Conservation (phyloP, 1,140 invertebrate species). For the Platorchestia sp. region DNA sequence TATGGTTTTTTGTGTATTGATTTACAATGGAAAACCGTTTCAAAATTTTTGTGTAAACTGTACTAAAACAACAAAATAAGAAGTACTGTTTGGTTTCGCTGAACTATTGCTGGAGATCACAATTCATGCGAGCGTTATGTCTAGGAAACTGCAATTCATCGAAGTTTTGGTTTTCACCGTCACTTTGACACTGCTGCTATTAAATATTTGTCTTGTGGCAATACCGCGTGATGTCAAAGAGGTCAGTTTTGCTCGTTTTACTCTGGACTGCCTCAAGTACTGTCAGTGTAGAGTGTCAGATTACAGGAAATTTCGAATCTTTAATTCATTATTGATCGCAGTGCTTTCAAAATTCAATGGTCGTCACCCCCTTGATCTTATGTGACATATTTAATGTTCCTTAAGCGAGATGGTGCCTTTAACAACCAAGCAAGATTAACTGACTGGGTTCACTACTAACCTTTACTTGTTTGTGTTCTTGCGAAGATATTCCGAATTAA, state of each 20-base stretch:
- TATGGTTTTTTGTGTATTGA: neutral
- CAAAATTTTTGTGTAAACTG: neutral
- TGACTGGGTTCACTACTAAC: too few species aligned
- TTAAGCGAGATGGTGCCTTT: neutral
- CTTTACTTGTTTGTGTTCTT: too few species aligned
- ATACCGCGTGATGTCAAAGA: neutral
- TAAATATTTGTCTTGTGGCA: neutral
- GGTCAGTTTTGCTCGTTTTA: neutral
- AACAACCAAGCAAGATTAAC: neutral
- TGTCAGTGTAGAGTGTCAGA: neutral
- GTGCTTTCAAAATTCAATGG: neutral
- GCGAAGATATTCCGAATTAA: too few species aligned
- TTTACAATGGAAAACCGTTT: neutral
- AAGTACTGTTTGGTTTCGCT: neutral
- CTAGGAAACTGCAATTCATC: neutral
- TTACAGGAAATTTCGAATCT: neutral
- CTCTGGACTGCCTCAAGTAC: neutral
- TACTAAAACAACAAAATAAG: neutral
- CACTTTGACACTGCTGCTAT: neutral
- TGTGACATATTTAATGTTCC: neutral
- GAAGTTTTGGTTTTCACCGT: neutral
- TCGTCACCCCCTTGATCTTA: neutral
- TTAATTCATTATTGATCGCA: neutral
- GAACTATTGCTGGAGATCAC: neutral
- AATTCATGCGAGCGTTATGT: neutral